A percentile compares a stretch with the other conserved stretches of the same genome.
Evolutionary conservation across 1,140 invertebrate genomes (phyloP).

Genomic region (Solenopsis invicta): DNA sequence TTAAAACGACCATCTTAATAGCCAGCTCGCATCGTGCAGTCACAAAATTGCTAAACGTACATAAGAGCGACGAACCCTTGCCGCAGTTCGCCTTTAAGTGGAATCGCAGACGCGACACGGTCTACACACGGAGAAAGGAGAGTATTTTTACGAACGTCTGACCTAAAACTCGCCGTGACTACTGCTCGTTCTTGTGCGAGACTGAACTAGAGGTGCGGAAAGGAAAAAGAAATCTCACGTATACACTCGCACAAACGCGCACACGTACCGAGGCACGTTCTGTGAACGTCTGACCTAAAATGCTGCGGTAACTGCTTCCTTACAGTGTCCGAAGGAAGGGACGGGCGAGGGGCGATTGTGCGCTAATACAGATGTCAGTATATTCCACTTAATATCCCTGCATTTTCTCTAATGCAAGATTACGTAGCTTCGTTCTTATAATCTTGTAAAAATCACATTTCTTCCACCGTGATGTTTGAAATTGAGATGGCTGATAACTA

Average conservation of each 20-base stretch:
- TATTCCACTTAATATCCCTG: conserved; percentile 40
- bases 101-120: conserved; percentile 64
- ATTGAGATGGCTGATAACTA: conserved; percentile 36
- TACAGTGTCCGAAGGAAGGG: neutral
- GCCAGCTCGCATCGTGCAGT: conserved; percentile 10
- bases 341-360: conserved; percentile 21
- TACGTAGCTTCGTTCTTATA: conserved; percentile 14
- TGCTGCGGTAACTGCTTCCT: conserved; percentile 36
- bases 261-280: neutral
- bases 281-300: conserved; percentile 61
- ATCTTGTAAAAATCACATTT: conserved; percentile 16
- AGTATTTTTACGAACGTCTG: conserved; percentile 73
- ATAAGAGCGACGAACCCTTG: neutral
- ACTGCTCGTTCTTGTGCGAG: conserved; percentile 52
- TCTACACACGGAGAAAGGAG: conserved; percentile 10
- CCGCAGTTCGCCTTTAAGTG: conserved; percentile 59
- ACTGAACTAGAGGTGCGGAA: conserved; percentile 29
- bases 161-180: conserved; percentile 68
- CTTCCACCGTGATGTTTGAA: conserved; percentile 9
- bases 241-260: neutral
- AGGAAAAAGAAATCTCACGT: conserved; percentile 33
- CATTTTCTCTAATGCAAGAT: conserved; percentile 37
- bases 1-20: conserved; percentile 51
- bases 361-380: conserved; percentile 55
- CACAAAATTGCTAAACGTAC: conserved; percentile 49